Base-by-base conservation (phyloP, 2,113 vertebrate species). In the Pica pica region DNA sequence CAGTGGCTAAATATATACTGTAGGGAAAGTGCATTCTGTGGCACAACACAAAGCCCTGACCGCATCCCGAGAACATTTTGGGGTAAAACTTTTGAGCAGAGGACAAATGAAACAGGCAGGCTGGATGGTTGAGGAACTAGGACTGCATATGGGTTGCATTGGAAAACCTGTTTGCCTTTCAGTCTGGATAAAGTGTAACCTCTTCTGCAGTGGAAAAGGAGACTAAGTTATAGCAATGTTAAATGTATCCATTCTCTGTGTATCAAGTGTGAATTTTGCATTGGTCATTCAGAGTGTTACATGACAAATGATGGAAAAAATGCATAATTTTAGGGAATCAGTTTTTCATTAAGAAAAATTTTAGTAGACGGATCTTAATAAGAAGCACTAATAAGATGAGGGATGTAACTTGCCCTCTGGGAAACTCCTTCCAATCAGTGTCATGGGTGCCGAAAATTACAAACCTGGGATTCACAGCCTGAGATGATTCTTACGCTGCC, bases 121-220 rank as follows among this genome's bases (percentile, higher is more conserved):
- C 24, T 65, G 31, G 44, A 21, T 19, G 6, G 33, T 10, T 50
- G 69, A 71, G 69, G 42, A 35, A 18, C 15, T 33, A 44, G n/a
- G 27, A 33, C 52, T 77, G 50, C 47, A 39, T 69, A 35, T 12
- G 13, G 5, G 19, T 53, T 42, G 11, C 0, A 0, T 35, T 84
- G 21, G 44, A 81, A 80, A 61, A 75, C 9, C 20, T 18, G 11
- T 46, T 61, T 86, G 28, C 23, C 18, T 68, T 69, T 37, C 7
- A 11, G 22, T 69, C 41, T 78, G 44, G 42, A 39, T 6, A 50
- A 78, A 57, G 47, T 46, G 26, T 65, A 6, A 17, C 67, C 42
- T 46, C 28, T 57, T 75, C 67, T 24, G 7, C 69, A 49, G 3
- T n/a, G 42, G n/a, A 20, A 61, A 41, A 8, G 21, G 35, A 68